These are phyloP conservation scores for Heliothis virescens DNA, from an alignment of 1,140 invertebrate genomes.

Conservation along the genomic window DNA sequence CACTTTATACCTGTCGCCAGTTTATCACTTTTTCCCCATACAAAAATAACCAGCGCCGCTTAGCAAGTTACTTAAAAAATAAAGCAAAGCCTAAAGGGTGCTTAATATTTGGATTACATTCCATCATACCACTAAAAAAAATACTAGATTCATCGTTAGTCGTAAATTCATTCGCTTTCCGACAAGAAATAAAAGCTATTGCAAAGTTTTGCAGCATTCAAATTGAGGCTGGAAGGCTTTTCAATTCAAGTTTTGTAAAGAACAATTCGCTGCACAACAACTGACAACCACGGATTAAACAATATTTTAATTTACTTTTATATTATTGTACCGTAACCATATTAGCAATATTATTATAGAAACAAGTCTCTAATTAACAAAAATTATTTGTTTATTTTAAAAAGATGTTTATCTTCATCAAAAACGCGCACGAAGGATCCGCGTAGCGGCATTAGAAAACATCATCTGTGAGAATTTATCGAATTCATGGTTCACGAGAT, in stretches of 20 bases:
- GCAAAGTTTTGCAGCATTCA: constrained; percentile 67
- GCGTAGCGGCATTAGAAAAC: no score
- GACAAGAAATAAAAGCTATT: constrained; percentile 65
- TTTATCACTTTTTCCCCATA: no score
- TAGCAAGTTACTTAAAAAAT: no score
- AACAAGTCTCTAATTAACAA: no score
- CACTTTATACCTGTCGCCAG: no score
- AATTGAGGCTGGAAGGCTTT: constrained; percentile 77
- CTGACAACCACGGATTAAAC: constrained; percentile 52
- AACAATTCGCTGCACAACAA: constrained; percentile 54
- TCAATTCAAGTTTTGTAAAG: constrained; percentile 76
- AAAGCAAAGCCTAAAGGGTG: constrained; percentile 24
- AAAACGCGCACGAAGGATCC: no score
- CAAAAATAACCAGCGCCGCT: no score
- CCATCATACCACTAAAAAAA: constrained; percentile 38
- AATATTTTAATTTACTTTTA: constrained; percentile 52
- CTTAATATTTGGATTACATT: constrained; percentile 19
- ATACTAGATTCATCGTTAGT: constrained; percentile 52
- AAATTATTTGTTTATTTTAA: no score
- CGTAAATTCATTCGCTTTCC: constrained; percentile 79
- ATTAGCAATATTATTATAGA: not conserved
- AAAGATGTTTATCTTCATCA: no score
- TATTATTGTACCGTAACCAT: constrained; percentile 20
- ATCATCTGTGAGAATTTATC: no score
- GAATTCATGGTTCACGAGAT: no score